Conservation (phyloP, 2,113 vertebrate genomes). For the Eretmochelys imbricata region DNA sequence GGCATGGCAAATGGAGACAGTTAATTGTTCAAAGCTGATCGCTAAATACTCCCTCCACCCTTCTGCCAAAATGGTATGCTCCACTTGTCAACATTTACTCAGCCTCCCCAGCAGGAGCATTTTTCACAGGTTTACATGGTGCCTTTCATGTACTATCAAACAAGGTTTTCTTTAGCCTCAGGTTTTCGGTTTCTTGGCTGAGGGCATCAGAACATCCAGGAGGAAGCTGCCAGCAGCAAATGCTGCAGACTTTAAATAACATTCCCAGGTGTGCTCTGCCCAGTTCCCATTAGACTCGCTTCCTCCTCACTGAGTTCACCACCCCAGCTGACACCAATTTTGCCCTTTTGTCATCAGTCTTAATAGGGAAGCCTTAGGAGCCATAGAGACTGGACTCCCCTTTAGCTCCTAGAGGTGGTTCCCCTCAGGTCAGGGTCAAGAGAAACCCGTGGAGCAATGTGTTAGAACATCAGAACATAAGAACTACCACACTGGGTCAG, state of each 20-base stretch:
- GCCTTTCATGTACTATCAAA: not conserved
- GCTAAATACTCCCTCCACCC: not conserved
- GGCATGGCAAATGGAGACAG: not conserved
- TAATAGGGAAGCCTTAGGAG: not conserved
- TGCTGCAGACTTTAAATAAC: not conserved
- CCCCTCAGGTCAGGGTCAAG: not conserved
- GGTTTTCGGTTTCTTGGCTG: not conserved
- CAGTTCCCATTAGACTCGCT: rapidly evolving
- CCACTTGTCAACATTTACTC: not conserved
- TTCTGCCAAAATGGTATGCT: not conserved
- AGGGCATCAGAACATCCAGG: not conserved
- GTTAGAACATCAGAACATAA: no score
- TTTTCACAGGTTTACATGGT: not conserved
- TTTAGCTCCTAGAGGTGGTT: not conserved
- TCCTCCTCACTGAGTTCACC: not conserved
- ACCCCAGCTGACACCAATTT: not conserved
- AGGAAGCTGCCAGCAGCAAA: not conserved
- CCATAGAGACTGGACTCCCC: not conserved
- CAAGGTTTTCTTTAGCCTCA: not conserved
- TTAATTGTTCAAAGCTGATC: conserved; percentile 25
- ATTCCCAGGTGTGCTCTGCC: rapidly evolving
- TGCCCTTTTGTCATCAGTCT: not conserved
- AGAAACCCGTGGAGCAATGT: not conserved
- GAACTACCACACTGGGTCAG: no score
- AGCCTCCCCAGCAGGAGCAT: not conserved